Base-by-base conservation (phyloP, 1,140 invertebrate species). In the Eubasilissa regina region DNA sequence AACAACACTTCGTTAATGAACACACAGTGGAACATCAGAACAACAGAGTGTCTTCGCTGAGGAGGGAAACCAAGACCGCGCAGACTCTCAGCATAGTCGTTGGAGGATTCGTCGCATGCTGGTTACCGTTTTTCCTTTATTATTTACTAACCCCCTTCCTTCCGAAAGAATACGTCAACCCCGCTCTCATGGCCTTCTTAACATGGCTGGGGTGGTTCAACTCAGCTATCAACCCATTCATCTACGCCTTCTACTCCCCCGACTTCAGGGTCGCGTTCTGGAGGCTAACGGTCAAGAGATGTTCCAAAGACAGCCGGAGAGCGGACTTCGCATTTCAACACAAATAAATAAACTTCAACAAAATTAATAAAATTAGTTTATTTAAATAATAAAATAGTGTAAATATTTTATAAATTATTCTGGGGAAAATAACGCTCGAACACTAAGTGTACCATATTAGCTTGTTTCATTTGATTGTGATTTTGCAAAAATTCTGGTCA, bases 121-220 rank as follows among this genome's bases (percentile, higher is more conserved):
- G 96, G 96, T 86, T 95, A 53, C 95, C 95, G 8, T 97, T 97
- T 86, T 98, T 98, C 87, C 90, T 96, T 0, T 93, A 95, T 53
- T 97, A 97, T 84, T 86, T 97, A 8, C 88, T 95, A 3, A 95
- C 93, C 10, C 94, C 95, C 0, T 96, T 96, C 84, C 86, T 89
- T 21, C 89, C 90, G 0, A 87, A 82, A 3, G 85, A 86, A n/a
- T 90, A 91, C 53, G 89, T 91, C 1, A 91, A 90, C 75, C 86
- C 89, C 9, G 88, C 93, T 10, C 87, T 96, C 10, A 96, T 96
- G 92, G 92, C 92, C 51, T 92, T 95, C 79, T 88, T 97, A 58
- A 97, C 95, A 0, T 98, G 97, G 97, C 90, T 98, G 53, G 97
- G 94, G 3, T 98, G 97, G 94, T 93, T 97, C 66, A 98, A 98